Evolutionary conservation across 2,888 invertebrate genomes (phyloP).

Genomic region (Drosophila hamatofila): DNA sequence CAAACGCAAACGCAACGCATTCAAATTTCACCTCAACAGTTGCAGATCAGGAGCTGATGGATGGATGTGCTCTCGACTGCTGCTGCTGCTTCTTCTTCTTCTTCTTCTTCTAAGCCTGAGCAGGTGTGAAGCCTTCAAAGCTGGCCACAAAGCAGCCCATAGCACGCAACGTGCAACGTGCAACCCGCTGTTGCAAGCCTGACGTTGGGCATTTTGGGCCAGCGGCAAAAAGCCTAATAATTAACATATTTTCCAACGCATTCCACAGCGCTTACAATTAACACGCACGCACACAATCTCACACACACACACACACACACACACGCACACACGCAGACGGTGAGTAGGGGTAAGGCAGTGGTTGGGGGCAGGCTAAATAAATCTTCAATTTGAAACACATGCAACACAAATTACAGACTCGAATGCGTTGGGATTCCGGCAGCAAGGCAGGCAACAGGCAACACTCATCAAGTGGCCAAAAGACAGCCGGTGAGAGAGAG

Average conservation of each 20-base stretch:
- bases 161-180: conserved; percentile 26
- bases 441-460: conserved; percentile 33
- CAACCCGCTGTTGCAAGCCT: conserved; percentile 27
- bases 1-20: conserved; percentile 46
- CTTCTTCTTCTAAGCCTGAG: conserved; percentile 27
- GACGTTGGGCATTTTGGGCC: conserved; percentile 33
- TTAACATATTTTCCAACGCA: conserved; percentile 82
- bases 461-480: conserved; percentile 68
- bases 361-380: conserved; percentile 58
- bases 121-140: conserved; percentile 43
- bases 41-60: conserved; percentile 49
- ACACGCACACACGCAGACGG: no score
- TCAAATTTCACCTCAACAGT: conserved; percentile 63
- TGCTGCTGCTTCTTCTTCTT: conserved; percentile 5
- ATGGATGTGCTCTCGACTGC: conserved; percentile 28
- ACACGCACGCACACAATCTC: conserved; percentile 68
- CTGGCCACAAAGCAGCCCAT: conserved; percentile 11
- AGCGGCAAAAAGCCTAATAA: conserved; percentile 73
- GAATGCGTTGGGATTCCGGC: conserved; percentile 62
- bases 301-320: conserved; percentile 12
- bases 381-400: conserved; percentile 82
- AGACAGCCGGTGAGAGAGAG: conserved; percentile 22
- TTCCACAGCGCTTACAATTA: conserved; percentile 82
- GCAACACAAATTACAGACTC: conserved; percentile 80
- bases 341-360: background rate